Evolutionary conservation across 2,888 invertebrate genomes (phyloP).

Genomic region (Shargacucullia verbasci): DNA sequence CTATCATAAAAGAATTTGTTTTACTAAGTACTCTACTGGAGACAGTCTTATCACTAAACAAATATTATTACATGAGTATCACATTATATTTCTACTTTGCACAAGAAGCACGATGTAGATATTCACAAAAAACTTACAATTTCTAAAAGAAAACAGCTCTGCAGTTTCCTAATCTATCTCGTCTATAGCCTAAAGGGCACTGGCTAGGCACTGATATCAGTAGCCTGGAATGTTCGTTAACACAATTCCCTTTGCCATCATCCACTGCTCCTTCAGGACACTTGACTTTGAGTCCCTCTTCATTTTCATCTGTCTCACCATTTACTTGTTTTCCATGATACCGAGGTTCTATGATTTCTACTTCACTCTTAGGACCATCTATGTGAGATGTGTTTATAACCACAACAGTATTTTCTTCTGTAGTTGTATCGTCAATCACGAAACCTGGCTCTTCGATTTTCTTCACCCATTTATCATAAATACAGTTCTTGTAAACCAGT

Average conservation of each 20-base stretch:
- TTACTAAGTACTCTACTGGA: slow-evolving; percentile 8
- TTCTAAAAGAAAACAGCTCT: slow-evolving; percentile 62
- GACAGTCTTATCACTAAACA: slow-evolving; percentile 4
- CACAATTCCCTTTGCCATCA: slow-evolving; percentile 65
- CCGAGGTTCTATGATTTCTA: slow-evolving; percentile 76
- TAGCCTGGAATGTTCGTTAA: slow-evolving; percentile 69
- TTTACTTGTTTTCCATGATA: slow-evolving; percentile 69
- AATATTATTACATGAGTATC: slow-evolving; percentile 34
- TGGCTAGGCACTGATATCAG: slow-evolving; percentile 77
- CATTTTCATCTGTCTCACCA: slow-evolving; percentile 29
- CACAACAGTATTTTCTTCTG: slow-evolving; percentile 32
- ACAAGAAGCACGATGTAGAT: background rate
- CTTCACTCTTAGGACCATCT: slow-evolving; percentile 71
- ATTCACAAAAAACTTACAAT: background rate
- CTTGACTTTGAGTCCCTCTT: slow-evolving; percentile 31
- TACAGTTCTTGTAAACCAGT: slow-evolving; percentile 69
- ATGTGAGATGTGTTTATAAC: slow-evolving; percentile 39
- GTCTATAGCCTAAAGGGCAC: slow-evolving; percentile 77
- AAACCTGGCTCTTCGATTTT: slow-evolving; percentile 41
- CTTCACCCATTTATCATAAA: slow-evolving; percentile 67
- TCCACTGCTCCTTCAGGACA: slow-evolving; percentile 69
- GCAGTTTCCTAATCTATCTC: slow-evolving; percentile 75
- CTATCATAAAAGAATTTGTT: slow-evolving; percentile 9
- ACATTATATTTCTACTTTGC: slow-evolving; percentile 18
- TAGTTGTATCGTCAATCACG: slow-evolving; percentile 15